A percentile compares a stretch with the other conserved stretches of the same genome.
Conservation (phyloP, 2,113 vertebrate species). For the Mungos mungo region DNA sequence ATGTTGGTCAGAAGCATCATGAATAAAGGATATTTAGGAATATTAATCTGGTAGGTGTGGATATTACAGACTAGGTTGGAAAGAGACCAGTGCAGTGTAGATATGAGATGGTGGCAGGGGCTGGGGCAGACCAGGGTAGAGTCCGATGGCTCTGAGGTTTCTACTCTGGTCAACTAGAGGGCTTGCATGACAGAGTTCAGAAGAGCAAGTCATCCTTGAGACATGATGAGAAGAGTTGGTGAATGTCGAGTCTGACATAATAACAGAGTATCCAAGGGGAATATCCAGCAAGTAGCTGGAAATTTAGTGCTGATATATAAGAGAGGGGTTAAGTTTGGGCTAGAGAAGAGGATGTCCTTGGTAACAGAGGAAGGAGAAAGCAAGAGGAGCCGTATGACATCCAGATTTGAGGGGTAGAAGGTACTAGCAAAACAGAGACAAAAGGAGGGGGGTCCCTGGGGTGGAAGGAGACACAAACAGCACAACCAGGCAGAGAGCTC, state of each 20-base stretch:
- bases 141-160: slow-evolving; percentile 25
- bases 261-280: neutral
- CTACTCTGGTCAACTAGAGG: slow-evolving; percentile 2
- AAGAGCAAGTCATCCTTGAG: neutral
- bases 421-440: neutral
- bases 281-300: slow-evolving; percentile 25
- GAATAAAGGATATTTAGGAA: slow-evolving; percentile 21
- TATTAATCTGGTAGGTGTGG: slow-evolving; percentile 1
- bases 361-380: neutral
- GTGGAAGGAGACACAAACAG: neutral
- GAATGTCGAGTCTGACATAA: slow-evolving; percentile 24
- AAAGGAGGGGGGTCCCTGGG: neutral
- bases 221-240: slow-evolving; percentile 6
- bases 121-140: neutral
- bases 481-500: neutral
- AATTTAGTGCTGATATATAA: neutral
- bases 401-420: neutral
- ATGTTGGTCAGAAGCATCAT: neutral
- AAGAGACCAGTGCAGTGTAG: neutral
- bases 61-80: neutral
- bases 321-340: neutral
- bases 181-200: slow-evolving; percentile 18
- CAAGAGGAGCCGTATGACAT: neutral
- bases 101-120: neutral
- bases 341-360: neutral